Evolutionary conservation across 2,113 vertebrate genomes (phyloP).

Genomic region (Zosterops borbonicus): DNA sequence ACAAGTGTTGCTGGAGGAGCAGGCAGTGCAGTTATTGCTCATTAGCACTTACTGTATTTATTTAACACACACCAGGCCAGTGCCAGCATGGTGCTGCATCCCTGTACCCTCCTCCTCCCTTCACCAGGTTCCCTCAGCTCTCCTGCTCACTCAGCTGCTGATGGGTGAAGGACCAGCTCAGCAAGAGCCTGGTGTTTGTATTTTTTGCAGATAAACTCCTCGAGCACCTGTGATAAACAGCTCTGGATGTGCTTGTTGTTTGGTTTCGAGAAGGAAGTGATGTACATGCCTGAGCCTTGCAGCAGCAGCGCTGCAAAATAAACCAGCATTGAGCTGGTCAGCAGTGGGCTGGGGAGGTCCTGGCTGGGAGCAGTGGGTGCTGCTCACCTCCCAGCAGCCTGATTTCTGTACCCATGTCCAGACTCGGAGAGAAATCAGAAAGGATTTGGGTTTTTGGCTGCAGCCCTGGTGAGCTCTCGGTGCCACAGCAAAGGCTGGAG

Average conservation of each 20-base stretch:
- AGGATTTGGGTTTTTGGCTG: neutral
- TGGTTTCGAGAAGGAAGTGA: constrained; percentile 15
- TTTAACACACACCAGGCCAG: neutral
- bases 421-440: rapidly evolving
- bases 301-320: neutral
- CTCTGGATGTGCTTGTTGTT: constrained; percentile 14
- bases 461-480: neutral
- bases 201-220: neutral
- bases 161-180: neutral
- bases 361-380: neutral
- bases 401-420: neutral
- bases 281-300: neutral
- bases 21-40: neutral
- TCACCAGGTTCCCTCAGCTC: neutral
- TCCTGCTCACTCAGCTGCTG: neutral
- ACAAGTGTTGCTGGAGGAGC: neutral
- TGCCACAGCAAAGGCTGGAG: rapidly evolving
- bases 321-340: neutral
- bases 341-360: neutral
- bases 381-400: neutral
- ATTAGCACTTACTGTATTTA: neutral
- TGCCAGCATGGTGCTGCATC: neutral
- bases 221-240: neutral
- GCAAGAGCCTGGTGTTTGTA: neutral
- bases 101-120: neutral